phyloP scores from a whole-genome alignment of 2,113 vertebrate genomes.

The Ahaetulla prasina region DNA sequence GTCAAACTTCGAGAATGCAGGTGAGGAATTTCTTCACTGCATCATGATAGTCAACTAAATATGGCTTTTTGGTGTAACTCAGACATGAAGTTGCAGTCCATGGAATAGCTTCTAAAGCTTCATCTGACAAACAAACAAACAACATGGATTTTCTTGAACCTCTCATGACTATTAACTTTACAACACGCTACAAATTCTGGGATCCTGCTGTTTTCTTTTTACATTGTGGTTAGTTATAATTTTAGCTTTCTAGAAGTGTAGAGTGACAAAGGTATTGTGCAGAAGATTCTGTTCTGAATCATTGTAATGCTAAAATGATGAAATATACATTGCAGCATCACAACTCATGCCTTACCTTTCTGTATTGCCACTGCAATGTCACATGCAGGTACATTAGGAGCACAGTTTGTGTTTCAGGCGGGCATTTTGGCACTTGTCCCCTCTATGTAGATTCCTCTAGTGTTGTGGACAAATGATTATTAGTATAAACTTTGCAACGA shows the following conservation, averaged over 20 bases:
- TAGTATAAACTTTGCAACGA: not conserved
- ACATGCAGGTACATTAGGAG: not conserved
- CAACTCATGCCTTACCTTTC: not conserved
- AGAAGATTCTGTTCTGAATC: not conserved
- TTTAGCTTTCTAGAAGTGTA: conserved; percentile 16
- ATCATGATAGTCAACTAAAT: not conserved
- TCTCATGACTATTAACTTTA: not conserved
- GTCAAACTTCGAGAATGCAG: not conserved
- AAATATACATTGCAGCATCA: not conserved
- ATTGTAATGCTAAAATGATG: not conserved
- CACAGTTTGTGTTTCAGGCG: not conserved
- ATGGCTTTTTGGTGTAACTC: not conserved
- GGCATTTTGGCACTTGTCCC: not conserved
- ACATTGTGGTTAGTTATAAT: not conserved
- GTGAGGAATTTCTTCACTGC: not conserved
- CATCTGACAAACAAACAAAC: not conserved
- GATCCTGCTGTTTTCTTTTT: conserved; percentile 2
- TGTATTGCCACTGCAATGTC: not conserved
- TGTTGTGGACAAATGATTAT: not conserved
- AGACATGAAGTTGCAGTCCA: not conserved
- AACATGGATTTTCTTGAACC: not conserved
- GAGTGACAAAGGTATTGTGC: not conserved
- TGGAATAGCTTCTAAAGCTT: not conserved
- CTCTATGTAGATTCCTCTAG: not conserved
- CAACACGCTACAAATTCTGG: not conserved